These are phyloP conservation scores for Vulpes lagopus DNA, from an alignment of 2,113 vertebrate species.

Conservation along the genomic window DNA sequence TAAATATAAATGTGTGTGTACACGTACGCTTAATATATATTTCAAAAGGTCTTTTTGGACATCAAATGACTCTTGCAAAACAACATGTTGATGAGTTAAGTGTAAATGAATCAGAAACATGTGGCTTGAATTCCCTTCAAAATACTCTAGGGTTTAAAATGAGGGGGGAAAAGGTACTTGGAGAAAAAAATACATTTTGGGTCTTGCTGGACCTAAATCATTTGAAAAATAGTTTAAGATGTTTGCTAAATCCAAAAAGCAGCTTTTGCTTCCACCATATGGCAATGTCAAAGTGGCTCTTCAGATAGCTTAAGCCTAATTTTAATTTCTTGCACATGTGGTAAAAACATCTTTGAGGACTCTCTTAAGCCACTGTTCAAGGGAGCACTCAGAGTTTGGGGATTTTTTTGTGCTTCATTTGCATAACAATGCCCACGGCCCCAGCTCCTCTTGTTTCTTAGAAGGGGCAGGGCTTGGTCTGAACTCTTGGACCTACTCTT, in stretches of 20 bases:
- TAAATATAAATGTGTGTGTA: not conserved
- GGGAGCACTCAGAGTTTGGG: not conserved
- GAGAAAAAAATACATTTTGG: constrained; percentile 55
- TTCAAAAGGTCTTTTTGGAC: constrained; percentile 64
- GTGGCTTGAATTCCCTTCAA: constrained; percentile 77
- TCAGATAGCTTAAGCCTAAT: constrained; percentile 77
- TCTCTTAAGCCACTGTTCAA: constrained; percentile 81
- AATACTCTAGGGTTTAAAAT: constrained; percentile 76
- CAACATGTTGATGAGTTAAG: constrained; percentile 80
- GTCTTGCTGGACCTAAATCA: constrained; percentile 82
- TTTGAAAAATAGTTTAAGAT: constrained; percentile 82
- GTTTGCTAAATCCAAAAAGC: constrained; percentile 76
- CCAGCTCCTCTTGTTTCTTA: not conserved
- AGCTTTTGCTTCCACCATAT: constrained; percentile 72
- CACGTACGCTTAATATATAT: constrained; percentile 28
- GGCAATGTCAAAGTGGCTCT: constrained; percentile 73
- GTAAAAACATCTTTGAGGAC: constrained; percentile 69
- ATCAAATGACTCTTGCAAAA: constrained; percentile 76
- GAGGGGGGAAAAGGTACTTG: constrained; percentile 70
- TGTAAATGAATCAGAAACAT: constrained; percentile 82
- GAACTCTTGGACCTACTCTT: not conserved
- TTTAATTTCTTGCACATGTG: constrained; percentile 85
- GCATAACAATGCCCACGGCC: constrained; percentile 52
- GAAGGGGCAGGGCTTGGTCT: not conserved
- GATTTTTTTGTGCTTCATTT: constrained; percentile 56